These are phyloP conservation scores for Fratercula arctica DNA, from an alignment of 2,797 vertebrate species.

Conservation along the genomic window DNA sequence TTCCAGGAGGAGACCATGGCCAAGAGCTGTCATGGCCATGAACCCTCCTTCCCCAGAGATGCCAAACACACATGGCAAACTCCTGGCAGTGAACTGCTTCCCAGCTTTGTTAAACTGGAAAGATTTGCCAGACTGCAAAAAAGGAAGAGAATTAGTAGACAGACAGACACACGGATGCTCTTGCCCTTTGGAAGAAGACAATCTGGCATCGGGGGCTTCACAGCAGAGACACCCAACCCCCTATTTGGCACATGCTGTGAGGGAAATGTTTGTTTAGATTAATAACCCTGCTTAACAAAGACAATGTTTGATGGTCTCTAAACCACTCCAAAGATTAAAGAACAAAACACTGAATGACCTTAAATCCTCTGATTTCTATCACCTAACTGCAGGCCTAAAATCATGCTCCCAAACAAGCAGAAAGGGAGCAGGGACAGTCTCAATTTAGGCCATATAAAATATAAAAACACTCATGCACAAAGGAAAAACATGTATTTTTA, in stretches of 20 bases:
- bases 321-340: background rate
- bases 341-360: background rate
- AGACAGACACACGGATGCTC: background rate
- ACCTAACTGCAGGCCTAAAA: background rate
- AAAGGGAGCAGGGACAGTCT: background rate
- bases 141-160: background rate
- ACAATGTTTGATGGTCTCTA: background rate
- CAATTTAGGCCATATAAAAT: background rate
- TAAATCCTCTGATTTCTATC: background rate
- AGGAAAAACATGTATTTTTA: background rate
- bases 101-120: background rate
- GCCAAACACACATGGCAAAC: background rate
- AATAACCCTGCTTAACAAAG: background rate
- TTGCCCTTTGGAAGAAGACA: background rate
- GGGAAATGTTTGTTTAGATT: background rate
- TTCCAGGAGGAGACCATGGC: background rate
- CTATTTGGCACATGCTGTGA: background rate
- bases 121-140: background rate
- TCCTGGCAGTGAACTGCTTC: background rate
- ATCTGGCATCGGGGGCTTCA: background rate
- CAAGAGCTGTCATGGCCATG: background rate
- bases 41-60: background rate
- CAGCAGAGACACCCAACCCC: background rate
- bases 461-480: background rate
- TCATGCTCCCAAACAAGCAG: background rate